phyloP scores from a whole-genome alignment of 2,888 invertebrate genomes.

The Drosophila acutilabella region DNA sequence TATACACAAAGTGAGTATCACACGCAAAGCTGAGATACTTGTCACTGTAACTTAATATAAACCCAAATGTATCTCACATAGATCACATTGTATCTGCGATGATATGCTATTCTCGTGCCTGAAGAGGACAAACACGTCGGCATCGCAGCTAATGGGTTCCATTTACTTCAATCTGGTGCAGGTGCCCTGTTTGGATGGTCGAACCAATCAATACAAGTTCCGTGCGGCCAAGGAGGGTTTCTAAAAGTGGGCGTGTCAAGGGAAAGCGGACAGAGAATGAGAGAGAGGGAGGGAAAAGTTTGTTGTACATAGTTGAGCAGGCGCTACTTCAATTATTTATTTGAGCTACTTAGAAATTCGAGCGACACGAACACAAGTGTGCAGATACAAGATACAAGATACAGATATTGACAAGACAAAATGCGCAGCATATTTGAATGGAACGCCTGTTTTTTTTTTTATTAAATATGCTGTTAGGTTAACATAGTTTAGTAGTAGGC shows the following conservation, averaged over 20 bases:
- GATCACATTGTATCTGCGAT: conserved; percentile 95
- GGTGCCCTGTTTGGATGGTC: conserved; percentile 83
- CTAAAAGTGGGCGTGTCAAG: conserved; percentile 42
- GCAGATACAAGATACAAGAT: conserved; percentile 5
- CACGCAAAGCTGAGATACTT: no score
- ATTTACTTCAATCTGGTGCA: conserved; percentile 94
- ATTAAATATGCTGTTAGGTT: conserved; percentile 55
- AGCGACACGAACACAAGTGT: background rate
- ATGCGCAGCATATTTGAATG: conserved; percentile 5
- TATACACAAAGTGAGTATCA: conserved; percentile 90
- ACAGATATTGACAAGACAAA: conserved; percentile 4
- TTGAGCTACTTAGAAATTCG: conserved; percentile 34
- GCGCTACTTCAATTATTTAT: conserved; percentile 60
- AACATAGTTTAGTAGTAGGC: conserved; percentile 51
- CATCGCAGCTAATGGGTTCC: conserved; percentile 91
- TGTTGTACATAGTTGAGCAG: conserved; percentile 44
- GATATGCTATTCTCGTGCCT: conserved; percentile 93
- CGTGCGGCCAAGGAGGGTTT: conserved; percentile 84
- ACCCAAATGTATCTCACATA: conserved; percentile 62
- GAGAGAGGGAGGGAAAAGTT: conserved; percentile 1
- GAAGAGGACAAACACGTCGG: conserved; percentile 90
- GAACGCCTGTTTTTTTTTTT: conserved; percentile 35
- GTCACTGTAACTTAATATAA: no score
- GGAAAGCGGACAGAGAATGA: background rate
- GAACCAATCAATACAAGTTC: conserved; percentile 76